Percentiles rank a stretch among this genome's conserved stretches.
These are phyloP conservation scores for Steinernema feltiae DNA, from an alignment of 1,140 invertebrate genomes.

Conservation along the genomic window DNA sequence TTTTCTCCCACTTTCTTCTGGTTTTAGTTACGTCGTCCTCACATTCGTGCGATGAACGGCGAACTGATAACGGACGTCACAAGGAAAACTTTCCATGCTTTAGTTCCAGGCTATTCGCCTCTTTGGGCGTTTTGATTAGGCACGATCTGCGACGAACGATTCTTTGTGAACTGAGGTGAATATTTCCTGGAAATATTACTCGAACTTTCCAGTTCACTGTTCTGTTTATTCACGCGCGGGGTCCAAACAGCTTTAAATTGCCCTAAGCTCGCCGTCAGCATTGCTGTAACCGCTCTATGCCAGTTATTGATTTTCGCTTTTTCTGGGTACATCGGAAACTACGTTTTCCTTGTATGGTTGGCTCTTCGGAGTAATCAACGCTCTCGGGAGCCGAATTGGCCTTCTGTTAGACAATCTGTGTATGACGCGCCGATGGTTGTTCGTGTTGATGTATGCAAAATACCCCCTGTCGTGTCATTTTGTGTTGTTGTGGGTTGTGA, in stretches of 20 bases:
- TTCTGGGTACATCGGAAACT: neutral
- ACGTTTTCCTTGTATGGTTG: neutral
- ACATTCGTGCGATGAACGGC: neutral
- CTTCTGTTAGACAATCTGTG: too few species aligned
- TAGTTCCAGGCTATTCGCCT: neutral
- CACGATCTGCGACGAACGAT: neutral
- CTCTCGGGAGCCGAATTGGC: neutral
- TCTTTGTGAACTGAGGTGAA: neutral
- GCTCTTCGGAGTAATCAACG: neutral
- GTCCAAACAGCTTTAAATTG: neutral
- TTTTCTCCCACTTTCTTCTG: neutral
- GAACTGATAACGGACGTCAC: neutral
- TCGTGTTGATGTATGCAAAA: neutral
- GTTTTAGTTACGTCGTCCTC: neutral
- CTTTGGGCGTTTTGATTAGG: neutral
- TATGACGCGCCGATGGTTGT: neutral
- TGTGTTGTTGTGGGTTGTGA: neutral
- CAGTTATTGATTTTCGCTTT: neutral
- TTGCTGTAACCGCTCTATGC: neutral
- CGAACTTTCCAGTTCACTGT: neutral
- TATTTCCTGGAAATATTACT: neutral
- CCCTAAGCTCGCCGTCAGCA: neutral
- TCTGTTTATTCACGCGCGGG: too few species aligned
- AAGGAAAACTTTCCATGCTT: neutral
- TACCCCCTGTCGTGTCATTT: neutral